These are phyloP conservation scores for Myiotriccus ornatus DNA, from an alignment of 2,797 vertebrate genomes.

Conservation along the genomic window DNA sequence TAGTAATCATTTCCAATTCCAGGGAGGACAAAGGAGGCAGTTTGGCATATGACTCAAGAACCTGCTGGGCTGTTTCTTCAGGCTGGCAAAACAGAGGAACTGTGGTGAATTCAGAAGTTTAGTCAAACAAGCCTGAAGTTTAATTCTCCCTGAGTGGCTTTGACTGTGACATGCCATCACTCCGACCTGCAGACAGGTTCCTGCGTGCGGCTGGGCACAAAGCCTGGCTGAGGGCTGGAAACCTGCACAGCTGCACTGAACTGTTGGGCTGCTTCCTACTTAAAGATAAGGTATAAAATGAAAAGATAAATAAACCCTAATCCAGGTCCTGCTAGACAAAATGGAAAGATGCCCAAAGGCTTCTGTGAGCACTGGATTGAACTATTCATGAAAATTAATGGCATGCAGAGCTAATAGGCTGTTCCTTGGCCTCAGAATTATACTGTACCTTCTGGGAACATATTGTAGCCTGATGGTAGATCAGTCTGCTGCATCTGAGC, in stretches of 20 bases:
- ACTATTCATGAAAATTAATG: conserved; percentile 48
- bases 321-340: conserved; percentile 15
- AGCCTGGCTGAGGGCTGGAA: not conserved
- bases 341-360: conserved; percentile 40
- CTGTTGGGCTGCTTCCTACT: not conserved
- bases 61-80: conserved; percentile 46
- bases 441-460: conserved; percentile 46
- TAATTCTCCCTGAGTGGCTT: conserved; percentile 12
- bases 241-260: not conserved
- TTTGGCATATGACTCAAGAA: conserved; percentile 52
- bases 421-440: conserved; percentile 42
- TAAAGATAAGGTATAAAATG: not conserved
- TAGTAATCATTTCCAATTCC: conserved; percentile 44
- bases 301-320: conserved; percentile 31
- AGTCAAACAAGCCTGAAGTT: conserved; percentile 38
- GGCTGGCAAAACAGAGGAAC: conserved; percentile 27
- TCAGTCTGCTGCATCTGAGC: conserved; percentile 39
- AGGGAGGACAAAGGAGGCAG: conserved; percentile 19
- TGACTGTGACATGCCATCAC: not conserved
- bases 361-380: conserved; percentile 28
- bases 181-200: not conserved
- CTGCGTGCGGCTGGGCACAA: not conserved
- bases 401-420: conserved; percentile 55
- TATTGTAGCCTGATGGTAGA: conserved; percentile 44
- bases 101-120: not conserved